Evolutionary conservation across 2,888 invertebrate genomes (phyloP), one percentile per base, ranked within the genome.

Genomic region (Agonum fuliginosum): DNA sequence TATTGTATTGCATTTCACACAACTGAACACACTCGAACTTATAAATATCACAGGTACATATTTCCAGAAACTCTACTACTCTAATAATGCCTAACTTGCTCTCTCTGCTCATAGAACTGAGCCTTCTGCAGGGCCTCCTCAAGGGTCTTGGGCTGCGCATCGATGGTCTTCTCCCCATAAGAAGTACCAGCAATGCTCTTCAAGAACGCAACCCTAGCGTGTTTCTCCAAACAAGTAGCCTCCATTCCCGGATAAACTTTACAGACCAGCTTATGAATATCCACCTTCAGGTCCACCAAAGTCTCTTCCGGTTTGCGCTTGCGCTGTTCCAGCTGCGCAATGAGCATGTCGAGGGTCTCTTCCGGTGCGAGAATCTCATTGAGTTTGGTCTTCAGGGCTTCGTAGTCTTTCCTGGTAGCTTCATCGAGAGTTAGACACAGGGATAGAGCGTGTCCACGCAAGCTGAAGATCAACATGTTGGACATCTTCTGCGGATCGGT

Each of bases 181-280:
- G 51, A 10, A 6, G 48, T 71, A 5, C 71, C 71, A 1, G 12
- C 30, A 34, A 71, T 71, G 19, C 71, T 71, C 34, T 48, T 48
- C 8, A 71, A 14, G 22, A 71, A 71, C 14, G 71, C 71, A 2
- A 71, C 48, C n/a, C 51, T 46, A 3, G 71, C 71, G 30, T 71
- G 71, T 51, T 24, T 48, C 51, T 71, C 71, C 34, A 71, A 27
- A 1, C 22, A 14, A 4, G 14, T 14, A 1, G 30, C 71, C 12
- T 71, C 71, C 71, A 71, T 71, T 8, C 71, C 71, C 1, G 30
- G 51, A 51, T 70, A 70, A 4, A 70, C 70, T 20, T 70, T 43
- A 2, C 46, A n/a, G 4, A 70, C 43, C 22, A 70, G 12, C 20
- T 46, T 70, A 22, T 41, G n/a, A 8, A 70, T 14, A 27, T 70